These are phyloP conservation scores for Ips nitidus DNA, from an alignment of 1,140 invertebrate species.

Conservation along the genomic window DNA sequence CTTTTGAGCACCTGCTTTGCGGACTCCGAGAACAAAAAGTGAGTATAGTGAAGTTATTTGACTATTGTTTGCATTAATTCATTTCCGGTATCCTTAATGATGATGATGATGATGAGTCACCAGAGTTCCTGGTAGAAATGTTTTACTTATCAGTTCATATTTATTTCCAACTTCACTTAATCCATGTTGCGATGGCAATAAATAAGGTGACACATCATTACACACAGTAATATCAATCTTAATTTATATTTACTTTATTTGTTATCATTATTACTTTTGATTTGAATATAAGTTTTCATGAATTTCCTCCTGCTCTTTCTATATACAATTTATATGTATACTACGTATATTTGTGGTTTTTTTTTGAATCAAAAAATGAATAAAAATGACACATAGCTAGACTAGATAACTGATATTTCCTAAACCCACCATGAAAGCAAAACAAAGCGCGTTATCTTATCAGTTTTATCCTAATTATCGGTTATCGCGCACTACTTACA, in stretches of 20 bases:
- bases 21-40: slow-evolving; percentile 73
- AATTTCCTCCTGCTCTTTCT: too few species aligned
- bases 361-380: too few species aligned
- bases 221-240: too few species aligned
- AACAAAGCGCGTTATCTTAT: slow-evolving; percentile 30
- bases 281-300: background rate
- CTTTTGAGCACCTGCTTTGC: slow-evolving; percentile 73
- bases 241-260: slow-evolving; percentile 21
- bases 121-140: too few species aligned
- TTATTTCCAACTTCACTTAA: too few species aligned
- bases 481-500: slow-evolving; percentile 18
- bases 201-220: background rate
- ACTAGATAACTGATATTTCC: background rate
- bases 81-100: too few species aligned
- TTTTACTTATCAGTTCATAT: too few species aligned
- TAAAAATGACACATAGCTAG: too few species aligned
- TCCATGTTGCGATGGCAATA: background rate
- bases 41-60: slow-evolving; percentile 36
- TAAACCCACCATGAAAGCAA: slow-evolving; percentile 11
- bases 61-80: background rate
- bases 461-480: slow-evolving; percentile 26
- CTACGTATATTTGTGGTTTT: too few species aligned
- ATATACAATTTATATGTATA: too few species aligned
- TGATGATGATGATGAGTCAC: too few species aligned
- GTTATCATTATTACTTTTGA: slow-evolving; percentile 6